Percentiles rank a stretch among this genome's conserved stretches.
These are phyloP conservation scores for Ovis aries DNA, from an alignment of 2,113 vertebrate genomes.

Conservation along the genomic window DNA sequence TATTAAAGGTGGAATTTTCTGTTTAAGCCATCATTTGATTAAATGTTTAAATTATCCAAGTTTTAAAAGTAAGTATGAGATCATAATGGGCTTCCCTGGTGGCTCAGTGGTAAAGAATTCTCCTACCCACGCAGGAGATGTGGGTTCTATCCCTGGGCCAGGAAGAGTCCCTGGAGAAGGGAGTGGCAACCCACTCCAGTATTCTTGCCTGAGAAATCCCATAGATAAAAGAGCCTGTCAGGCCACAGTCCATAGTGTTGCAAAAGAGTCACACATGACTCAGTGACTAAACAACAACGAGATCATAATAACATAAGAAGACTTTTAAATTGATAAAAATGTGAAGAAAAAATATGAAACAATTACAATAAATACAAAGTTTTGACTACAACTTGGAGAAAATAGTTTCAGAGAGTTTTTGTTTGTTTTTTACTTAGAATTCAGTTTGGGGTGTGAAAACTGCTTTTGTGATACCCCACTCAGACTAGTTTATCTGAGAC, in stretches of 20 bases:
- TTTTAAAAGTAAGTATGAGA: not conserved
- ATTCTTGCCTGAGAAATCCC: not conserved
- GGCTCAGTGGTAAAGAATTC: not conserved
- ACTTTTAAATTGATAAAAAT: not conserved
- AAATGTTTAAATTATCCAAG: not conserved
- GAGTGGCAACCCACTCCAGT: not conserved
- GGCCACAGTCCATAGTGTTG: not conserved
- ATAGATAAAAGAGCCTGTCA: not conserved
- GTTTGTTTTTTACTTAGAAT: not conserved
- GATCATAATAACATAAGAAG: not conserved
- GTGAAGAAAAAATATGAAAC: not conserved
- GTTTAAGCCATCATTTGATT: not conserved
- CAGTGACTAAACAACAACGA: not conserved
- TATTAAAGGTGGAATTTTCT: not conserved
- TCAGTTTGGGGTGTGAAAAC: not conserved
- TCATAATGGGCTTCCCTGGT: not conserved
- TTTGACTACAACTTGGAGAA: not conserved
- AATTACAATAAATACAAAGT: accelerated
- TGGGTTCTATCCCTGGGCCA: not conserved
- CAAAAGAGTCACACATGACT: not conserved
- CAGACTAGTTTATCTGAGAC: not conserved
- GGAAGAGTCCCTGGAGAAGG: not conserved
- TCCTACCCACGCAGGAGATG: not conserved
- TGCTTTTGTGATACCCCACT: not conserved
- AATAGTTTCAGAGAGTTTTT: accelerated